Conservation (phyloP, 2,113 vertebrate genomes). For the Onychostruthus taczanowskii region DNA sequence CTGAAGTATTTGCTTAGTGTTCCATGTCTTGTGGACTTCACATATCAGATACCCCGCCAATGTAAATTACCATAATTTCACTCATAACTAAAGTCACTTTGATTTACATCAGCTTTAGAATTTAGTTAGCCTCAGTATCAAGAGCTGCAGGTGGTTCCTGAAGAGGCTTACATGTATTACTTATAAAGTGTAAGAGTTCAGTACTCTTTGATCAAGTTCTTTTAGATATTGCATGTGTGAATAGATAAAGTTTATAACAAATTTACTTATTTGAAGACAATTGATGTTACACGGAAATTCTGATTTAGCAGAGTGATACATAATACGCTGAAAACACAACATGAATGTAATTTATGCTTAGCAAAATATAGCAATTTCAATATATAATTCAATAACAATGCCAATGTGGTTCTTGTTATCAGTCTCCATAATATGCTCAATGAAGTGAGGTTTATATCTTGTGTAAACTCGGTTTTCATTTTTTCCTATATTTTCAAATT, state of each 20-base stretch:
- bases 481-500: not conserved
- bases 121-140: not conserved
- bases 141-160: not conserved
- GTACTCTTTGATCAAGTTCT: not conserved
- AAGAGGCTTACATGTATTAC: not conserved
- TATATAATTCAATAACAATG: not conserved
- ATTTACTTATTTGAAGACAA: not conserved
- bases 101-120: not conserved
- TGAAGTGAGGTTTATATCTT: not conserved
- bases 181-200: not conserved
- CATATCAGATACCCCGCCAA: not conserved
- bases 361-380: not conserved
- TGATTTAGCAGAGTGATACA: fast-evolving
- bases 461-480: not conserved
- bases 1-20: not conserved
- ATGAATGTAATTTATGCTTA: not conserved
- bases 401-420: not conserved
- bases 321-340: not conserved
- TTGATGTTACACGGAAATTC: not conserved
- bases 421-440: not conserved
- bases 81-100: not conserved
- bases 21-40: not conserved
- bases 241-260: not conserved
- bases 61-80: not conserved
- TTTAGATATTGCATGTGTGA: not conserved